Evolutionary conservation across 2,113 vertebrate genomes (phyloP), one percentile per base, ranked within the genome.

Genomic region (Cromileptes altivelis): DNA sequence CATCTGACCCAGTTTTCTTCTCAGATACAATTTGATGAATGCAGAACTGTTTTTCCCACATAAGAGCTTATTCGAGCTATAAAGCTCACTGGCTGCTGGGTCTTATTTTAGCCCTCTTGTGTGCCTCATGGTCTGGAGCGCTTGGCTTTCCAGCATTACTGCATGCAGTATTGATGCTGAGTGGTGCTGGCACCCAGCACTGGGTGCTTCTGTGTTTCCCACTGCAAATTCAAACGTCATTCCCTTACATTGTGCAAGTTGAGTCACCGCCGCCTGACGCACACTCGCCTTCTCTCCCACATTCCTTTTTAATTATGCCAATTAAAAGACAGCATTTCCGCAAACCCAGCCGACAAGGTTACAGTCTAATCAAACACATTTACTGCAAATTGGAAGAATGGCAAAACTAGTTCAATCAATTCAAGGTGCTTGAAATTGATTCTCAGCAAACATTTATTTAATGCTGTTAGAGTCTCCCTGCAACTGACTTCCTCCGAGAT

Each of bases 161-260:
- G 84, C 88, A 88, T 93, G 89, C 89, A 90, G 80, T 88, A 89
- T 88, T 94, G 92, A 94, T 90, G 92, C 80, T 92, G 88, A 92
- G 92, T 80, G 70, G 78, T 84, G 83, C 89, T 91, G 89, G 86
- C 89, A 91, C 79, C 57, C 78, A 73, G 75, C 70, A 64, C 83
- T 82, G 89, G 84, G 61, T 85, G 71, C 84, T 77, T 78, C 75
- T 82, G 30, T 75, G 75, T 84, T 87, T 72, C 78, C 82, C 71
- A 40, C 64, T 70, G 78, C 70, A 81, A 71, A 87, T 79, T 78
- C 78, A 77, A 67, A 76, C 82, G 47, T 83, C 87, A 77, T 78
- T 68, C 62, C 70, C 72, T 72, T 80, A 69, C 78, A 67, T 62
- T 3, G 75, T 42, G 70, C 67, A 23, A 6, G 30, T 81, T 88